A percentile compares a stretch with the other conserved stretches of the same genome.
Evolutionary conservation across 2,888 invertebrate genomes (phyloP).

Genomic region (Meteorus cinctellus): DNA sequence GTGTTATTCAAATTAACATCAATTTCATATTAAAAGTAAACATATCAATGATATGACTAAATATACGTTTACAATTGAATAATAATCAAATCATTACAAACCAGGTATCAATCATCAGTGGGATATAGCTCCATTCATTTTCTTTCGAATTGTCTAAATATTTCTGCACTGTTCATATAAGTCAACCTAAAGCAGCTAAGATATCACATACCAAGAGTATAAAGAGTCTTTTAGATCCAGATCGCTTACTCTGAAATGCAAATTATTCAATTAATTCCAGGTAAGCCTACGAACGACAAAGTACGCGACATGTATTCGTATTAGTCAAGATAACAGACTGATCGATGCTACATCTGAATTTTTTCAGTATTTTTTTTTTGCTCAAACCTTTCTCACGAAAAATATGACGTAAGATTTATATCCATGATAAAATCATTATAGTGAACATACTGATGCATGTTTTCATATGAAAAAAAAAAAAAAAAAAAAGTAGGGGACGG

Average conservation of each 20-base stretch:
- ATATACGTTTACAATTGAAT: too few species aligned
- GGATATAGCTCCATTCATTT: not conserved
- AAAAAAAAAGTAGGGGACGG: too few species aligned
- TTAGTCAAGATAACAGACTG: not conserved
- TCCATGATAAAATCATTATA: not conserved
- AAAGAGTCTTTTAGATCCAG: not conserved
- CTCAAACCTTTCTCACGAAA: not conserved
- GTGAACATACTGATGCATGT: too few species aligned
- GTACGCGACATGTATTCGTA: not conserved
- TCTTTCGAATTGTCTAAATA: not conserved
- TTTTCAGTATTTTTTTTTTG: not conserved
- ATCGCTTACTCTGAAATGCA: conserved; percentile 21
- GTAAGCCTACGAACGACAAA: not conserved
- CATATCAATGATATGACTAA: too few species aligned
- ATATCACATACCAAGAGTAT: not conserved
- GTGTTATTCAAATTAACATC: too few species aligned
- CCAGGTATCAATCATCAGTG: not conserved
- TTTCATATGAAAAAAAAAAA: too few species aligned
- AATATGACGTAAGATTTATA: not conserved
- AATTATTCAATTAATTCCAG: conserved; percentile 29
- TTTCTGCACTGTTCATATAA: not conserved
- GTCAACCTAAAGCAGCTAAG: not conserved
- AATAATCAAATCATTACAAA: too few species aligned
- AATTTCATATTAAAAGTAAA: too few species aligned
- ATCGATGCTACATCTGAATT: not conserved